These are phyloP conservation scores for Atlantisia rogersi DNA, from an alignment of 2,113 vertebrate species.

Conservation along the genomic window DNA sequence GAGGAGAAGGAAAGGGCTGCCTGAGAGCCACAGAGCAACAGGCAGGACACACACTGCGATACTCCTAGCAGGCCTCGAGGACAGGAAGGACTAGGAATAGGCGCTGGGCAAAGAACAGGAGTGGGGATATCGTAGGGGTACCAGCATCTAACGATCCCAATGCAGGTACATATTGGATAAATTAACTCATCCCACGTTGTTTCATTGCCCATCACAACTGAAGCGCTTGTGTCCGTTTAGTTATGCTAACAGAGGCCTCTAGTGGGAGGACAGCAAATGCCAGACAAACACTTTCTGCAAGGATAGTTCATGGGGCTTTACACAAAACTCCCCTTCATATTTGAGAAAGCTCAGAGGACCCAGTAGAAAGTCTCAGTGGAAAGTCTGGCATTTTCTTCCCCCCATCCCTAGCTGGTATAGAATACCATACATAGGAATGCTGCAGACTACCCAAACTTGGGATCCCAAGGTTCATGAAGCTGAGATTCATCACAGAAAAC, in stretches of 20 bases:
- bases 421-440: background rate
- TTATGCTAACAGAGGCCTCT: background rate
- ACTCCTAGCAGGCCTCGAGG: background rate
- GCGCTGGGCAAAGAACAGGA: background rate
- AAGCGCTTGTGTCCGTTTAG: background rate
- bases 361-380: background rate
- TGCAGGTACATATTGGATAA: background rate
- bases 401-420: background rate
- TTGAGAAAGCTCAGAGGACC: background rate
- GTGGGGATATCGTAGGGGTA: rapidly evolving
- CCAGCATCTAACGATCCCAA: background rate
- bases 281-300: background rate
- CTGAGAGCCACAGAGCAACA: background rate
- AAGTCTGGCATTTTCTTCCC: background rate
- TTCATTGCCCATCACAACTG: background rate
- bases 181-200: background rate
- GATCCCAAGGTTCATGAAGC: rapidly evolving
- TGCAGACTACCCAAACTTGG: background rate
- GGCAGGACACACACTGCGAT: background rate
- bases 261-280: background rate
- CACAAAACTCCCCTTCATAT: background rate
- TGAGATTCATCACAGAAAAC: background rate
- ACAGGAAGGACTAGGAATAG: background rate
- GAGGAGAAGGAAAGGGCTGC: background rate
- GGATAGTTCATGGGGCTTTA: background rate